Evolutionary conservation across 2,888 invertebrate species (phyloP), one percentile per base, ranked within the genome.

Genomic region (Latheticus oryzae): DNA sequence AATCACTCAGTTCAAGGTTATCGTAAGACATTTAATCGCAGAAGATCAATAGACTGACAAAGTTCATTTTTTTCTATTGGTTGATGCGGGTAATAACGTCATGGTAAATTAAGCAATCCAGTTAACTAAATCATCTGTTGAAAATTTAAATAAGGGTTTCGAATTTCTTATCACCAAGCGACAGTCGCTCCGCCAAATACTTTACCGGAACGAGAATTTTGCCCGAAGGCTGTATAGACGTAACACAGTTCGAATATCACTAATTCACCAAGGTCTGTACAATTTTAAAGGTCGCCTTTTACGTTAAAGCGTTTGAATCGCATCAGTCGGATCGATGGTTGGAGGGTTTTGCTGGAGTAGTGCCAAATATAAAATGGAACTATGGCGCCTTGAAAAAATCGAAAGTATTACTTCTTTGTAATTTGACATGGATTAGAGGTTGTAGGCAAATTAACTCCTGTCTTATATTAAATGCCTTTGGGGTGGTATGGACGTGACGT

Each of bases 21-120:
- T 2, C 11, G 7, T 15, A 11, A 11, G 47, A 47, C 47, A 47
- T 47, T 47, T 47, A 8, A 7, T 5, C 0, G 13, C 15, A 15
- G 15, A n/a, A n/a, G 47, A 47, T 47, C 47, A 35, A 47, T 45
- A 45, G 17, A 17, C 28, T 24, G 47, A 47, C 35, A 15, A 8
- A 13, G 23, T 35, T 23, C 33, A 47, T 13, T 21, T 35, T 47
- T 47, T 47, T 47, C n/a, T 23, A 32, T 32, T 47, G 33, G 21
- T 9, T 13, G 16, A 47, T 47, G 47, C 42, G 35, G 48, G 33
- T 51, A 43, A 57, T 47, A 47, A 52, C 30, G 47, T 35, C 23
- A 58, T 21, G 58, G 32, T 58, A 58, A 33, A 53, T 58, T 58
- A 53, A 53, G 52, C 58, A 51, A 50, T 50, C 24, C 30, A 32